Conservation (phyloP, 2,888 invertebrate genomes). For the Halocaridina rubra region DNA sequence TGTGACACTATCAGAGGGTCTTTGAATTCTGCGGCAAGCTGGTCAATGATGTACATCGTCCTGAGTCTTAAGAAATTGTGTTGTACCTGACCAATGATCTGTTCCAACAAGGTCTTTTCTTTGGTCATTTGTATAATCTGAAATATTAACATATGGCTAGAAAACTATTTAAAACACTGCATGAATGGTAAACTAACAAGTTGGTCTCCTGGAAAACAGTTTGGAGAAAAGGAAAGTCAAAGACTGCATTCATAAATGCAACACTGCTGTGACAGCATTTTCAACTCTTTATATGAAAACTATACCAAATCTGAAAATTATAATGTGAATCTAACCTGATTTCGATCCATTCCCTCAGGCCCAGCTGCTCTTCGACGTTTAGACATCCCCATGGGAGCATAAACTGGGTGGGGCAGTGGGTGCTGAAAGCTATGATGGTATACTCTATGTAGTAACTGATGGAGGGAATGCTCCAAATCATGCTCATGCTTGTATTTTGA, state of each 20-base stretch:
- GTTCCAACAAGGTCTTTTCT: constrained; percentile 90
- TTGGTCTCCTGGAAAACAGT: too few relatives aligned
- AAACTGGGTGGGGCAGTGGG: constrained; percentile 82
- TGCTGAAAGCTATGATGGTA: constrained; percentile 69
- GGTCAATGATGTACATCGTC: constrained; percentile 92
- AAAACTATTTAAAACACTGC: not conserved
- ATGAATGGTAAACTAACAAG: too few relatives aligned
- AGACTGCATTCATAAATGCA: too few relatives aligned
- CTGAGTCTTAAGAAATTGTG: constrained; percentile 92
- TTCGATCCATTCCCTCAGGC: constrained; percentile 75
- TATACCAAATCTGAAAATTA: not conserved
- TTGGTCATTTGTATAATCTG: constrained; percentile 45
- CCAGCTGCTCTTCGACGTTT: constrained; percentile 91
- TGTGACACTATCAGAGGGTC: constrained; percentile 95
- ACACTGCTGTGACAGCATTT: too few relatives aligned
- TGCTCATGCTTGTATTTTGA: constrained; percentile 53
- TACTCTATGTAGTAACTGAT: constrained; percentile 90
- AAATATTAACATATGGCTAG: too few relatives aligned
- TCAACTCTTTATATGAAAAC: not conserved
- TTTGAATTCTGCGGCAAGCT: constrained; percentile 91
- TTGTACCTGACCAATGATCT: constrained; percentile 95
- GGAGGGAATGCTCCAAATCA: constrained; percentile 87
- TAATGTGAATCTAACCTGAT: constrained; percentile 40
- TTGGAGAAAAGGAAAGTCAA: too few relatives aligned
- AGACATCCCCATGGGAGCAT: constrained; percentile 92